phyloP scores from a whole-genome alignment of 2,888 invertebrate genomes.

The Yponomeuta plumbellus region DNA sequence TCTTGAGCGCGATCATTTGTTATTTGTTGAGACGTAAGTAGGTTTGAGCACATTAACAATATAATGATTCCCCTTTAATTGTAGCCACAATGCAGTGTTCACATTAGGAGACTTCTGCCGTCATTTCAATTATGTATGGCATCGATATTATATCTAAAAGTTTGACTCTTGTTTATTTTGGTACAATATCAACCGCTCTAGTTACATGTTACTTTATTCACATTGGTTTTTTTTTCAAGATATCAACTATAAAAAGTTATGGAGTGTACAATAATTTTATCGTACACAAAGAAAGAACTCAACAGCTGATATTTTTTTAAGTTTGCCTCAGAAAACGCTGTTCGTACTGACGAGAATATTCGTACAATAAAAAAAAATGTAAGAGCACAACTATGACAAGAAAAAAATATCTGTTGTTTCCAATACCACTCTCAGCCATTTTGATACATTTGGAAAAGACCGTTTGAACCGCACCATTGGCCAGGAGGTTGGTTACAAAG shows the following conservation, averaged over 20 bases:
- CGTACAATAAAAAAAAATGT: too few relatives aligned
- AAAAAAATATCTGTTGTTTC: too few relatives aligned
- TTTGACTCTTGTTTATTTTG: not conserved
- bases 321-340: not conserved
- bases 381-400: too few relatives aligned
- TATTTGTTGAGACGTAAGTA: conserved; percentile 40
- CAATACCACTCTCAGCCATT: too few relatives aligned
- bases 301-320: not conserved
- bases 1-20: conserved; percentile 19
- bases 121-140: conserved; percentile 24
- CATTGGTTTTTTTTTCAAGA: too few relatives aligned
- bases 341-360: not conserved
- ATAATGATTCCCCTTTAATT: conserved; percentile 50
- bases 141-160: not conserved
- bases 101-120: conserved; percentile 24
- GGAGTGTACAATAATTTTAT: too few relatives aligned
- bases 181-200: not conserved
- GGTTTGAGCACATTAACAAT: conserved; percentile 27
- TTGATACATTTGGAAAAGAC: too few relatives aligned
- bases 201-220: too few relatives aligned
- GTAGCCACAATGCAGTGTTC: conserved; percentile 32
- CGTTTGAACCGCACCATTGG: too few relatives aligned
- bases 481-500: too few relatives aligned
- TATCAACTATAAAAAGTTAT: too few relatives aligned
- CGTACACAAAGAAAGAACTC: not conserved